These are phyloP conservation scores for Rhagoletis pomonella DNA, from an alignment of 1,140 invertebrate species.

Conservation along the genomic window DNA sequence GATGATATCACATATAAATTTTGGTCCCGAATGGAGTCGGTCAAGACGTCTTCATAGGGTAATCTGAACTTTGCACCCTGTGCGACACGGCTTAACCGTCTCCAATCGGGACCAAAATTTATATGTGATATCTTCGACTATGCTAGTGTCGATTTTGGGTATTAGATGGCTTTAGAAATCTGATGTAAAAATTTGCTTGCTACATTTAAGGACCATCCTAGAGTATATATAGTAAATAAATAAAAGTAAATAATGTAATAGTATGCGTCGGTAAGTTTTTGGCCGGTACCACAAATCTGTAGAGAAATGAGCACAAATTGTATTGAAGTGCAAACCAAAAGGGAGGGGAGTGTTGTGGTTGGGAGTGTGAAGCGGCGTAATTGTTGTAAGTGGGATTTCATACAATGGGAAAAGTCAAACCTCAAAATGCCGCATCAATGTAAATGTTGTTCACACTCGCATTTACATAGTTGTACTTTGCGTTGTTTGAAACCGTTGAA, in stretches of 20 bases:
- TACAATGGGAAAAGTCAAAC: conserved; percentile 47
- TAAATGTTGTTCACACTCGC: background rate
- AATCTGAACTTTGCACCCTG: no score
- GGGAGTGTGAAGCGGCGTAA: background rate
- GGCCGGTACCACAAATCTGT: conserved; percentile 1
- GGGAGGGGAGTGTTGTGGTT: background rate
- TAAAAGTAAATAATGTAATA: background rate
- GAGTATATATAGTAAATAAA: no score
- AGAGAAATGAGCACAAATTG: conserved; percentile 32
- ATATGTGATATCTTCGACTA: no score
- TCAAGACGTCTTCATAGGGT: no score
- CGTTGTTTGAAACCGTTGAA: background rate
- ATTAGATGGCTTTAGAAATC: no score
- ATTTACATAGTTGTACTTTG: background rate
- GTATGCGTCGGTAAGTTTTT: background rate
- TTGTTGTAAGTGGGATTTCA: background rate
- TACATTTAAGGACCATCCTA: no score
- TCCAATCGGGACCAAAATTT: no score
- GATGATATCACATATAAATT: no score
- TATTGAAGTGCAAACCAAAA: background rate
- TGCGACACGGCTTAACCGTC: no score
- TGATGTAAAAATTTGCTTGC: no score
- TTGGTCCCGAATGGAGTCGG: no score
- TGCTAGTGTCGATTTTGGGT: no score
- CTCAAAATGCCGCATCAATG: conserved; percentile 33